Percentiles rank a stretch among this genome's conserved stretches.
These are phyloP conservation scores for Stegana nigrithorax DNA, from an alignment of 2,888 invertebrate genomes.

Conservation along the genomic window DNA sequence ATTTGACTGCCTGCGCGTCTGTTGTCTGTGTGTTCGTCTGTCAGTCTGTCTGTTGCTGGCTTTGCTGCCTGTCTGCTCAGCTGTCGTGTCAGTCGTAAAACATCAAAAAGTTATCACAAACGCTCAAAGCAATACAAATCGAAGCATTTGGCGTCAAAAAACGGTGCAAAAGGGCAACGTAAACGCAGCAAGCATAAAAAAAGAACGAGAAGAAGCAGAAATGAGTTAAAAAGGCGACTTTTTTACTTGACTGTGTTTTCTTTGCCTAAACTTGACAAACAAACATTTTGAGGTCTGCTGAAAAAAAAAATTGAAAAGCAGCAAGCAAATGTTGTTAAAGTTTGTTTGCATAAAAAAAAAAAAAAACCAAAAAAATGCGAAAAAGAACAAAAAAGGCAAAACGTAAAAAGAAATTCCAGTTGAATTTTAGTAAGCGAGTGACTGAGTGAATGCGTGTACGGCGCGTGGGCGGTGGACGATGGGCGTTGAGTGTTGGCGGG, in stretches of 20 bases:
- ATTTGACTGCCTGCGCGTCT: too few relatives aligned
- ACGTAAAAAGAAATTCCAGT: constrained; percentile 38
- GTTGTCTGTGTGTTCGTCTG: background rate
- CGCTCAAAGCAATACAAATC: constrained; percentile 35
- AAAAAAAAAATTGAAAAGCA: background rate
- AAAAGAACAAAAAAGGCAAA: constrained; percentile 33
- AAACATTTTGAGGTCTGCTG: background rate
- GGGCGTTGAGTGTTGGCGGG: too few relatives aligned
- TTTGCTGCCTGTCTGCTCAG: too few relatives aligned
- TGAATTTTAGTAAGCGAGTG: constrained; percentile 52
- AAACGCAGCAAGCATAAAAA: background rate
- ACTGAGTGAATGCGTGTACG: constrained; percentile 36
- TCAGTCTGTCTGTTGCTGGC: background rate
- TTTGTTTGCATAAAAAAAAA: constrained; percentile 10
- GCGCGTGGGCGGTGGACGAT: constrained; percentile 7
- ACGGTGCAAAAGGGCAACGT: too few relatives aligned
- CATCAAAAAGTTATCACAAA: constrained; percentile 56
- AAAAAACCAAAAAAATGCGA: background rate
- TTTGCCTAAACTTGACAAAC: background rate
- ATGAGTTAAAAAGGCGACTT: background rate
- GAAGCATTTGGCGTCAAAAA: constrained; percentile 22
- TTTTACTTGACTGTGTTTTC: background rate
- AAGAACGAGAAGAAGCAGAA: background rate
- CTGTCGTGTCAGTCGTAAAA: constrained; percentile 51
- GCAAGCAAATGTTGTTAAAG: constrained; percentile 1